Evolutionary conservation across 2,113 vertebrate species (phyloP).

Genomic region (Callithrix jacchus): DNA sequence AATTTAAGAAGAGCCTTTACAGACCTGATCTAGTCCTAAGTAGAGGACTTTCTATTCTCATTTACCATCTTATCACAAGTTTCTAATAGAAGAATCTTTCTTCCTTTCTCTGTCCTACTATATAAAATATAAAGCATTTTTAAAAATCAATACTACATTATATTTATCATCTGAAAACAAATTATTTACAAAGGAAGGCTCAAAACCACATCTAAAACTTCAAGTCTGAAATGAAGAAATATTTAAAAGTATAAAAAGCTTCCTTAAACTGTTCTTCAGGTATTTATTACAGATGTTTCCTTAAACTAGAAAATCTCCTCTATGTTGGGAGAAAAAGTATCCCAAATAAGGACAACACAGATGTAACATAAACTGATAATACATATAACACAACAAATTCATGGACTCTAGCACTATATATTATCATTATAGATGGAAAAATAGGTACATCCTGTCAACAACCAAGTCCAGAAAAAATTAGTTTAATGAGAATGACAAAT

Average conservation of each 20-base stretch:
- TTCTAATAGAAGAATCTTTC: not conserved
- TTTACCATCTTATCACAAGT: not conserved
- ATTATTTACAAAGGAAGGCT: not conserved
- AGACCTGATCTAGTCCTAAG: not conserved
- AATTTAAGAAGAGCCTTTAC: not conserved
- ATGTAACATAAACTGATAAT: slow-evolving; percentile 54
- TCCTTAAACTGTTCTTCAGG: not conserved
- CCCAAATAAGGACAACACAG: slow-evolving; percentile 73
- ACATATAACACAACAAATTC: slow-evolving; percentile 75
- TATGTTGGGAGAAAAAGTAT: slow-evolving; percentile 46
- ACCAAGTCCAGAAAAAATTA: slow-evolving; percentile 74
- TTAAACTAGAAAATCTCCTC: not conserved
- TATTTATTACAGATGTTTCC: slow-evolving; percentile 36
- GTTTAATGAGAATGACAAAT: slow-evolving; percentile 81
- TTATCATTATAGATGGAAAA: slow-evolving; percentile 83
- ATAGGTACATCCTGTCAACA: slow-evolving; percentile 79
- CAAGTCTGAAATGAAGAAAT: slow-evolving; percentile 1
- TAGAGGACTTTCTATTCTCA: not conserved
- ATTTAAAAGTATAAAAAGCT: not conserved
- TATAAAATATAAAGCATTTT: not conserved
- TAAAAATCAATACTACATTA: not conserved
- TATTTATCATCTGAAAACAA: not conserved
- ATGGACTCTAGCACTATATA: slow-evolving; percentile 64
- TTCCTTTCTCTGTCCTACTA: not conserved
- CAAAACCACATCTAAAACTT: slow-evolving; percentile 38